A percentile compares a stretch with the other conserved stretches of the same genome.
Conservation (phyloP, 2,113 vertebrate species). For the Progne subis region DNA sequence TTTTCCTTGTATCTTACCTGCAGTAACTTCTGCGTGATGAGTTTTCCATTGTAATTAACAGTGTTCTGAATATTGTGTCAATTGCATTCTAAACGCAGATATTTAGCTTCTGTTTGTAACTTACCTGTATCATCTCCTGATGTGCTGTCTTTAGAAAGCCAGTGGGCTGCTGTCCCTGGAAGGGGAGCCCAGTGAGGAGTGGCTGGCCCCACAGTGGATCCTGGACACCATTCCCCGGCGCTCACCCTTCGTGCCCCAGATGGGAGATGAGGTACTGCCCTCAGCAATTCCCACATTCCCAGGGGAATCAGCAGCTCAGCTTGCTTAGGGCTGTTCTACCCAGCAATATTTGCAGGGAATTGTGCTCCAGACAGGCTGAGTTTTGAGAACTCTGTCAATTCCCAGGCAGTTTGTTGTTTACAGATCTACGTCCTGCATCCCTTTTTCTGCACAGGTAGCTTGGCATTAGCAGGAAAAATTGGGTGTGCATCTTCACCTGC, state of each 20-base stretch:
- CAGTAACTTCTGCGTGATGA: neutral
- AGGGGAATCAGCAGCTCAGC: neutral
- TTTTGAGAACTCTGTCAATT: neutral
- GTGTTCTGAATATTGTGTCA: too few relatives aligned
- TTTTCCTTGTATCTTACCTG: neutral
- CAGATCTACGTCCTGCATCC: fast-evolving
- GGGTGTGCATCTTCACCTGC: neutral
- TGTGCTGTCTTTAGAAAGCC: conserved; percentile 72
- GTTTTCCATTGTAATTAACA: neutral
- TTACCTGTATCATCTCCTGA: fast-evolving
- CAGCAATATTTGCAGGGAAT: neutral
- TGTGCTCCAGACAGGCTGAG: neutral
- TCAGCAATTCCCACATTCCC: neutral
- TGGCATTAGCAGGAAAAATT: neutral
- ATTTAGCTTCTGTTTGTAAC: fast-evolving
- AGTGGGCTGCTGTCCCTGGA: conserved; percentile 83
- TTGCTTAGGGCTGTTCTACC: fast-evolving
- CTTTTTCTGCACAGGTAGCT: neutral
- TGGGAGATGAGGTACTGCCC: conserved; percentile 92
- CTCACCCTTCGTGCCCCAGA: conserved; percentile 96
- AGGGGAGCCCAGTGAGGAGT: conserved; percentile 87
- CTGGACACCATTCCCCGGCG: conserved; percentile 90
- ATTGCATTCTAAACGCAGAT: neutral
- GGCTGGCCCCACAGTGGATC: conserved; percentile 93
- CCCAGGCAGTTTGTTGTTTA: neutral